Evolutionary conservation across 2,113 vertebrate species (phyloP).

Genomic region (Sakesphorus luctuosus): DNA sequence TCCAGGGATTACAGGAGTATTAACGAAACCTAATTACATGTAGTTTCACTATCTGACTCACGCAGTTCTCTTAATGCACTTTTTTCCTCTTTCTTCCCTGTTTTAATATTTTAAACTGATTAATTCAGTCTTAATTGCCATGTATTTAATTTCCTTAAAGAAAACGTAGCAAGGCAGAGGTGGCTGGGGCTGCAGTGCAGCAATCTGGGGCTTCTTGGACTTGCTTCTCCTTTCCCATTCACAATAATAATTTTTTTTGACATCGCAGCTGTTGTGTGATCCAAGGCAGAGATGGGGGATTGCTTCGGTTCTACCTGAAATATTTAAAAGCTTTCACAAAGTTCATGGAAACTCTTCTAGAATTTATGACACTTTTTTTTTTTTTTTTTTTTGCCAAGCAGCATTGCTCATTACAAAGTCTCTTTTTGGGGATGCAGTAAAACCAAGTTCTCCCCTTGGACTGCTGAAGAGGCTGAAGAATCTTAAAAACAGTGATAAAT

Average conservation of each 20-base stretch:
- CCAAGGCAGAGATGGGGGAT: neutral
- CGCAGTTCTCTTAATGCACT: conserved; percentile 61
- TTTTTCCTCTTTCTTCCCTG: conserved; percentile 30
- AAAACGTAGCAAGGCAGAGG: neutral
- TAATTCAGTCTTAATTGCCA: conserved; percentile 44
- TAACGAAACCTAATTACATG: conserved; percentile 75
- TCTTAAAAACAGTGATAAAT: conserved; percentile 50
- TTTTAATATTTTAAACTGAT: conserved; percentile 69
- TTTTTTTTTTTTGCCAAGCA: conserved; percentile 7
- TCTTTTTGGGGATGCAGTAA: conserved; percentile 43
- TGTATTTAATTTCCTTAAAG: neutral
- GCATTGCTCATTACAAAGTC: conserved; percentile 30
- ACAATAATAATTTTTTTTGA: neutral
- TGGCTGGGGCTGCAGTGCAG: neutral
- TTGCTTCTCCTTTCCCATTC: neutral
- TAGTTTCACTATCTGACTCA: conserved; percentile 67
- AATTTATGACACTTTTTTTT: neutral
- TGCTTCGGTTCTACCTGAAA: neutral
- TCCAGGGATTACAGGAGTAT: conserved; percentile 76
- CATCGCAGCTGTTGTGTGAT: neutral
- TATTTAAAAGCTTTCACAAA: conserved; percentile 52
- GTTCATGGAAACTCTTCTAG: conserved; percentile 40
- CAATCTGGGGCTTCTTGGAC: neutral
- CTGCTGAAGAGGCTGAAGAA: conserved; percentile 30
- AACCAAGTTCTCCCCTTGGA: conserved; percentile 34